Percentiles rank a stretch among this genome's conserved stretches.
Conservation (phyloP, 2,797 vertebrate species). For the Stomatorhinus walkeri region DNA sequence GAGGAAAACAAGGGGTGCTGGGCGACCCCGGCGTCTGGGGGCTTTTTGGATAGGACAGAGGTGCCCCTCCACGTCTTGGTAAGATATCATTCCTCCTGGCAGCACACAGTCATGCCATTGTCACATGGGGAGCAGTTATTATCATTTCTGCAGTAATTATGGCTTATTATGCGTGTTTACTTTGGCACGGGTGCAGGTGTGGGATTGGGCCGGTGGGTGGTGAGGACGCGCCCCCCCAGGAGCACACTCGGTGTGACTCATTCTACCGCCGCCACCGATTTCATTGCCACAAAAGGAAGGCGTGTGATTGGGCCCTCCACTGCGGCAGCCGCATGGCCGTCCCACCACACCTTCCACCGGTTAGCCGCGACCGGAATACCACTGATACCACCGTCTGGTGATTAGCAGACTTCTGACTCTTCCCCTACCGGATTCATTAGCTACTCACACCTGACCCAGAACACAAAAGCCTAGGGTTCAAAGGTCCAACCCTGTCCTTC, state of each 20-base stretch:
- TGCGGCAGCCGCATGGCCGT: conserved; percentile 84
- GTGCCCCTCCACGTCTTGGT: conserved; percentile 55
- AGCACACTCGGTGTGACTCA: conserved; percentile 72
- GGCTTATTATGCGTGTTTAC: conserved; percentile 97
- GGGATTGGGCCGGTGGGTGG: conserved; percentile 76
- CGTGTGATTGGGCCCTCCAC: conserved; percentile 94
- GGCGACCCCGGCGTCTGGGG: conserved; percentile 44
- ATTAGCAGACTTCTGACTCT: background rate
- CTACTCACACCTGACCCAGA: background rate
- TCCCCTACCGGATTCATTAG: background rate
- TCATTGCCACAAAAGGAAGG: conserved; percentile 80
- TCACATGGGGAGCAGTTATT: conserved; percentile 74
- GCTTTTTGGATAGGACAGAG: conserved; percentile 53
- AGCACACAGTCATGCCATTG: conserved; percentile 83
- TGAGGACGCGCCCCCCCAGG: conserved; percentile 68
- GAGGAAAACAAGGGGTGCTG: conserved; percentile 37
- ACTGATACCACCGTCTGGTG: background rate
- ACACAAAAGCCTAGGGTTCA: background rate
- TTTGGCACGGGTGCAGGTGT: conserved; percentile 94
- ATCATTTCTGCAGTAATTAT: conserved; percentile 96
- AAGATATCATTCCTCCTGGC: conserved; percentile 66
- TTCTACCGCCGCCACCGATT: conserved; percentile 83
- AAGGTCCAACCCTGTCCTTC: background rate
- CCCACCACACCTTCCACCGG: background rate
- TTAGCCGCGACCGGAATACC: background rate